Conservation (phyloP, 2,113 vertebrate species). For the Hylia prasina region DNA sequence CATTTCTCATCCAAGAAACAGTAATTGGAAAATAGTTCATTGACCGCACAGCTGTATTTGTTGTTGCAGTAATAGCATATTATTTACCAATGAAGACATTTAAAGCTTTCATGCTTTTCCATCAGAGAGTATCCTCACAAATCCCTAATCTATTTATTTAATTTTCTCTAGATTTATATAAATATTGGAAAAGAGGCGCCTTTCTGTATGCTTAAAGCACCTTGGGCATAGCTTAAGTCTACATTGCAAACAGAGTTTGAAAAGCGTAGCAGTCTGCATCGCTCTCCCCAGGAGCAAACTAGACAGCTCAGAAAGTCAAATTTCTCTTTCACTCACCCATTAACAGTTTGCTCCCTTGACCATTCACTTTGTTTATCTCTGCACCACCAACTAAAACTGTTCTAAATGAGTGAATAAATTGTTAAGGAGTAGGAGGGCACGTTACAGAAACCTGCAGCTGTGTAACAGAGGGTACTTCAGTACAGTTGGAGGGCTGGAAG, state of each 20-base stretch:
- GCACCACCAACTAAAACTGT: not conserved
- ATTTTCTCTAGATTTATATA: conserved; percentile 62
- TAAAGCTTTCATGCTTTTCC: conserved; percentile 54
- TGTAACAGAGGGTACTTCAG: not conserved
- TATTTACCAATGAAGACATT: conserved; percentile 52
- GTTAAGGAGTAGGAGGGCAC: not conserved
- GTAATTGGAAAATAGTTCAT: conserved; percentile 52
- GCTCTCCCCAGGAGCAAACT: conserved; percentile 11
- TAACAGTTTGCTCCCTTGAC: conserved; percentile 33
- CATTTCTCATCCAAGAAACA: conserved; percentile 14
- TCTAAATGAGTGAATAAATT: conserved; percentile 4
- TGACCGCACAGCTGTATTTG: conserved; percentile 42
- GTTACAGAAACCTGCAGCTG: not conserved
- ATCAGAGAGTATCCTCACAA: conserved; percentile 50
- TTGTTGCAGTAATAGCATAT: conserved; percentile 55
- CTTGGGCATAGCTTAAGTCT: conserved; percentile 51
- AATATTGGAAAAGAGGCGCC: conserved; percentile 61
- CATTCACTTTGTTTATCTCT: conserved; percentile 27
- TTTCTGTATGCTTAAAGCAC: conserved; percentile 58
- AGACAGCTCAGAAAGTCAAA: not conserved
- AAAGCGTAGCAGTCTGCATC: not conserved
- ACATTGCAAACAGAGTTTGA: conserved; percentile 36
- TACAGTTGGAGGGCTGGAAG: not conserved
- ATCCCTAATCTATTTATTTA: conserved; percentile 66
- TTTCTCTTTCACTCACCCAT: conserved; percentile 15